A percentile compares a stretch with the other conserved stretches of the same genome.
These are phyloP conservation scores for Xylocopa sonorina DNA, from an alignment of 1,140 invertebrate genomes.

Conservation along the genomic window DNA sequence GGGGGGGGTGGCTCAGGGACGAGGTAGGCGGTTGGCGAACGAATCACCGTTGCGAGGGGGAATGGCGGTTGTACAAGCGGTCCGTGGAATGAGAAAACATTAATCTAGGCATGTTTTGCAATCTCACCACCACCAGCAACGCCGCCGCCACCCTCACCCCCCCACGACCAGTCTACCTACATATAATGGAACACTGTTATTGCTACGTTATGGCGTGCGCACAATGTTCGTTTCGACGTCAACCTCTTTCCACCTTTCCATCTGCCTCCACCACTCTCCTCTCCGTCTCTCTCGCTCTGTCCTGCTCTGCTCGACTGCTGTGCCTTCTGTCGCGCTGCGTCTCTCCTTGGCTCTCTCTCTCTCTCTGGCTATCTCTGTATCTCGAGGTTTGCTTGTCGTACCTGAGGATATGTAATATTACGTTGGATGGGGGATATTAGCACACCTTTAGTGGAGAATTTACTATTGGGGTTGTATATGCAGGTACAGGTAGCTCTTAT, in stretches of 20 bases:
- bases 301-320: too few relatives aligned
- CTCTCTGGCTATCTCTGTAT: too few relatives aligned
- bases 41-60: conserved; percentile 64
- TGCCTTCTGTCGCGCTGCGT: too few relatives aligned
- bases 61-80: conserved; percentile 63
- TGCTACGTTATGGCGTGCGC: conserved; percentile 78
- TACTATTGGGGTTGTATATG: too few relatives aligned
- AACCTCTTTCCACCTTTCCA: conserved; percentile 3
- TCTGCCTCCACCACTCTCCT: too few relatives aligned
- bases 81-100: conserved; percentile 80
- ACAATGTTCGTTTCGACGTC: conserved; percentile 77
- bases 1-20: conserved; percentile 58
- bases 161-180: conserved; percentile 71
- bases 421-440: too few relatives aligned
- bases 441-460: too few relatives aligned
- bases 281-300: too few relatives aligned
- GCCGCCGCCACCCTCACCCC: background rate
- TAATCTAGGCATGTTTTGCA: conserved; percentile 82
- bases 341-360: too few relatives aligned
- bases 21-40: conserved; percentile 61
- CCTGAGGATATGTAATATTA: too few relatives aligned
- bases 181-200: conserved; percentile 81
- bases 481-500: too few relatives aligned
- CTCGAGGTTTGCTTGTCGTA: too few relatives aligned
- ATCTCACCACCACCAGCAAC: conserved; percentile 71